Base-by-base conservation (phyloP, 2,797 vertebrate genomes). In the Artibeus jamaicensis region DNA sequence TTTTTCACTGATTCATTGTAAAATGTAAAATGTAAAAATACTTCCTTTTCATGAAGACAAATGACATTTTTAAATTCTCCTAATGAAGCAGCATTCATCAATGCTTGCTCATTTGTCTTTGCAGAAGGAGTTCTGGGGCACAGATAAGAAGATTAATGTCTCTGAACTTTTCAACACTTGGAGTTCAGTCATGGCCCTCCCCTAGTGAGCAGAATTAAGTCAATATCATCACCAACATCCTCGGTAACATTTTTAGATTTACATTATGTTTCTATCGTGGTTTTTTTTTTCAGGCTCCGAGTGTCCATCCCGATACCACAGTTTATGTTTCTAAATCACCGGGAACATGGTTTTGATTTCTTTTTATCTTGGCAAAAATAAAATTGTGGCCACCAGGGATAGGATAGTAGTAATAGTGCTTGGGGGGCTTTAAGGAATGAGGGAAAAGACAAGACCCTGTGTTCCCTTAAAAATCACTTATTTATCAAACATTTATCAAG, bases 81-180 rank as follows among this genome's bases (percentile, higher is more conserved):
- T 98, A 98, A 99, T 98, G 98, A 99, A 98, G 97, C 96, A 96
- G 89, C 94, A 98, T 98, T 98, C 97, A 98, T 98, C 98, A 98
- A 97, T 93, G 84, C 96, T 97, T 97, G 94, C 98, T 98, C 98
- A 98, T 98, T 97, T 98, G 96, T 98, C 98, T 98, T 98, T 98
- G 96, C 95, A 97, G 95, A 97, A 93, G 97, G 97, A 98, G 93
- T 98, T 98, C 97, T 96, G 93, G 95, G 96, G 97, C 95, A 97
- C 50, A 97, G 98, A 98, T 98, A 98, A 98, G 98, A 98, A 98
- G 98, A 98, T 98, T 98, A 98, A 98, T 98, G 97, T 70, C 91
- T 98, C 96, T 98, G 98, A 98, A 98, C 97, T 98, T 98, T 98
- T 95, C 95, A 98, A 96, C 97, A 98, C 94, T 97, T 98, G 94